Evolutionary conservation across 2,113 vertebrate species (phyloP).

Genomic region (Psephotus haematonotus): DNA sequence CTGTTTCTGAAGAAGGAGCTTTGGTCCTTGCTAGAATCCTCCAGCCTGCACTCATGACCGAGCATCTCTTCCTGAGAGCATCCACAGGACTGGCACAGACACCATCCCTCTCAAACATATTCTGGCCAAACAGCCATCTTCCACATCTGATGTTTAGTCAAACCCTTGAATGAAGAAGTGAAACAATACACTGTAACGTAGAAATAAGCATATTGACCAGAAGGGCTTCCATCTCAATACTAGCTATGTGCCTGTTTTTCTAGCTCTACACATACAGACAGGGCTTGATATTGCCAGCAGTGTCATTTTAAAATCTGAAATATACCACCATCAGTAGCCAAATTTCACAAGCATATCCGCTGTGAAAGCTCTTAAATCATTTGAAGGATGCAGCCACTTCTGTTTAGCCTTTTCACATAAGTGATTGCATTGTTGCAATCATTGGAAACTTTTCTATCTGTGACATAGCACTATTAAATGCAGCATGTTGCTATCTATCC

Average conservation of each 20-base stretch:
- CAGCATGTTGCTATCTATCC: neutral
- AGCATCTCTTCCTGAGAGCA: neutral
- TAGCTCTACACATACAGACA: neutral
- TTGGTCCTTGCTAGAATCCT: neutral
- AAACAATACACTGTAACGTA: neutral
- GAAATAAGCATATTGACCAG: neutral
- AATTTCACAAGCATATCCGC: neutral
- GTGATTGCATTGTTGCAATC: neutral
- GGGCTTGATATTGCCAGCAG: neutral
- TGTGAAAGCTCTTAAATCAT: neutral
- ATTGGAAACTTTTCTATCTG: neutral
- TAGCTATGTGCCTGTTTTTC: neutral
- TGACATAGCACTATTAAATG: neutral
- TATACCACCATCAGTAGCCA: neutral
- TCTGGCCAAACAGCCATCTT: neutral
- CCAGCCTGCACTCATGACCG: rapidly evolving
- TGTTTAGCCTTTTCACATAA: neutral
- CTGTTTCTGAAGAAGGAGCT: neutral
- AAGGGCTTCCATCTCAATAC: neutral
- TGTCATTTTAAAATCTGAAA: neutral
- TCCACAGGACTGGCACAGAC: rapidly evolving
- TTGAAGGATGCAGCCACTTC: neutral
- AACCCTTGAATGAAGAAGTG: neutral
- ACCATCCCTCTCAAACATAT: neutral
- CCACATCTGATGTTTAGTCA: neutral